phyloP scores from a whole-genome alignment of 2,797 vertebrate genomes.

The Graptemys geographica region DNA sequence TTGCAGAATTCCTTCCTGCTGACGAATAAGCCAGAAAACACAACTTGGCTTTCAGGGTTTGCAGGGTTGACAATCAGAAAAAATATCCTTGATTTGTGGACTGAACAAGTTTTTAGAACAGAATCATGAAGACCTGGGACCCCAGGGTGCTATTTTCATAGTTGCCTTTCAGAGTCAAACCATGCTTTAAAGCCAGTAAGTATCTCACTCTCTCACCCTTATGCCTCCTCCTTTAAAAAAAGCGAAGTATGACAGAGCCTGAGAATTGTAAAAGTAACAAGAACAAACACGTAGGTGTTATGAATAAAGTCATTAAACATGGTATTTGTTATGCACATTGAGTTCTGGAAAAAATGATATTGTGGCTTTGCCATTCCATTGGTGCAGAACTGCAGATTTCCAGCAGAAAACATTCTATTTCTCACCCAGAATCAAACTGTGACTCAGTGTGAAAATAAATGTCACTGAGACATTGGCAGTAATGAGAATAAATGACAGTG shows the following conservation, averaged over 20 bases:
- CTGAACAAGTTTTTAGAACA: conserved; percentile 39
- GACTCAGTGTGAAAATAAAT: conserved; percentile 55
- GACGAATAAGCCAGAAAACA: conserved; percentile 38
- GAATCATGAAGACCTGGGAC: conserved; percentile 17
- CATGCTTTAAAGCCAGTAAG: neutral
- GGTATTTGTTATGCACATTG: conserved; percentile 59
- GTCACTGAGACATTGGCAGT: conserved; percentile 7
- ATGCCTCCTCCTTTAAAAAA: conserved; percentile 58
- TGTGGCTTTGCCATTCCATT: conserved; percentile 40
- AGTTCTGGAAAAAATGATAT: conserved; percentile 51
- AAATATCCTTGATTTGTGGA: conserved; percentile 51
- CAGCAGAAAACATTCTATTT: conserved; percentile 3
- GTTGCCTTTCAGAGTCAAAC: conserved; percentile 15
- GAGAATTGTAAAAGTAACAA: conserved; percentile 57
- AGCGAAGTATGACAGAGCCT: conserved; percentile 52
- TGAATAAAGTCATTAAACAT: conserved; percentile 67
- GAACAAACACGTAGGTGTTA: conserved; percentile 75
- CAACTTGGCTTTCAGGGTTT: conserved; percentile 60
- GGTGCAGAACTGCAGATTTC: conserved; percentile 33
- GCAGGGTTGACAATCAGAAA: conserved; percentile 53
- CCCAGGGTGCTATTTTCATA: conserved; percentile 16
- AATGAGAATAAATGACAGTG: neutral
- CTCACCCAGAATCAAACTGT: conserved; percentile 37
- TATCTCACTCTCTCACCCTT: conserved; percentile 14
- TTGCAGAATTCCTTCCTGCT: conserved; percentile 57